Conservation (phyloP, 1,140 invertebrate species). For the Stegodyphus dumicola region DNA sequence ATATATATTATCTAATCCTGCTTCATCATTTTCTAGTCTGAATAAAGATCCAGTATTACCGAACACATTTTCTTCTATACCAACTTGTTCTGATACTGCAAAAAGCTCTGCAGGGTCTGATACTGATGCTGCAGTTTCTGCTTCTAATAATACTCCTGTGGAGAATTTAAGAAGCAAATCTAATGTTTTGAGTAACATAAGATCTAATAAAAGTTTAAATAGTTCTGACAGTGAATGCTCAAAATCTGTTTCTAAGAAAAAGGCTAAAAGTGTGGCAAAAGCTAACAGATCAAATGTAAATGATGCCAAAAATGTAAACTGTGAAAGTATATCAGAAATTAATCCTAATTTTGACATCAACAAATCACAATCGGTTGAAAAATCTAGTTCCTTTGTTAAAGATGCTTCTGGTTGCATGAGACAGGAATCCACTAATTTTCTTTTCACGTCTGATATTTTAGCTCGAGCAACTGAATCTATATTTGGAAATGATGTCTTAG, state of each 20-base stretch:
- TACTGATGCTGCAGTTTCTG: neutral
- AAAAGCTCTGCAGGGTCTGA: constrained; percentile 4
- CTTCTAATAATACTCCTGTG: no score
- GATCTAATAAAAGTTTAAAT: no score
- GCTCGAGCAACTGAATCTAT: constrained; percentile 69
- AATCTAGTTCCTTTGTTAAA: constrained; percentile 22
- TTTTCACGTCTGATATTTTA: constrained; percentile 66
- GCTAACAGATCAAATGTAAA: neutral
- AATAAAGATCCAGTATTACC: constrained; percentile 26
- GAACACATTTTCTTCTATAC: neutral
- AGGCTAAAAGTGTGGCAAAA: neutral
- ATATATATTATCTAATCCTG: constrained; percentile 8
- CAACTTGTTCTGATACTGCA: neutral
- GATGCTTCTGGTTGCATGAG: neutral
- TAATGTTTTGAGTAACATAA: no score
- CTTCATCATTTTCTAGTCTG: constrained; percentile 1
- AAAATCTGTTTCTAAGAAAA: constrained; percentile 10
- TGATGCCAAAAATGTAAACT: neutral
- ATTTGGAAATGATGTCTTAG: constrained; percentile 63
- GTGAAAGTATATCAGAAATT: neutral
- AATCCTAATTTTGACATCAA: constrained; percentile 13
- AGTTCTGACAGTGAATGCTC: no score
- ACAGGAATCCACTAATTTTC: constrained; percentile 23
- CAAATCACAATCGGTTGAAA: constrained; percentile 23
- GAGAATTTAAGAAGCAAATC: no score